Evolutionary conservation across 2,888 invertebrate species (phyloP).

Genomic region (Oscheius sp.): DNA sequence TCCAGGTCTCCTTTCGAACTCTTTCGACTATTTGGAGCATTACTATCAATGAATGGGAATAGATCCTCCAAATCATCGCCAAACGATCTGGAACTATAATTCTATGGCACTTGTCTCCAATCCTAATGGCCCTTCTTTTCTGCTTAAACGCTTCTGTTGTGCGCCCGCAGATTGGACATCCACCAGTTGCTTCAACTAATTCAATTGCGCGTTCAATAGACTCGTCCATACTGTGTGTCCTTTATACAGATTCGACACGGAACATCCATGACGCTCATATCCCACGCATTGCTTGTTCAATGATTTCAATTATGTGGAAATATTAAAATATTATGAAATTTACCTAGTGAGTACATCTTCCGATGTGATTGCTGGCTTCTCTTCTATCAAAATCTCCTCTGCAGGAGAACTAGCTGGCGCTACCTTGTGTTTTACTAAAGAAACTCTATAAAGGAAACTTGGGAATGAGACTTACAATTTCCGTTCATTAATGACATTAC

Average conservation of each 20-base stretch:
- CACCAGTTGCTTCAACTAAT: conserved; percentile 31
- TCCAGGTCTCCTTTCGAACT: conserved; percentile 43
- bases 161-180: conserved; percentile 22
- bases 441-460: too few relatives aligned
- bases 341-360: conserved; percentile 17
- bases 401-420: not conserved
- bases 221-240: conserved; percentile 24
- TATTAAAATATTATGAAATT: not conserved
- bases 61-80: conserved; percentile 64
- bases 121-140: not conserved
- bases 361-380: not conserved
- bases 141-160: conserved; percentile 6
- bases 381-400: conserved; percentile 1
- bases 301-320: not conserved
- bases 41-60: conserved; percentile 66
- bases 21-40: conserved; percentile 34
- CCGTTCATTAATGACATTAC: conserved; percentile 33
- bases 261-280: conserved; percentile 5
- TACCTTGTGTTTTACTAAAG: not conserved
- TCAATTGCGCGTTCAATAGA: conserved; percentile 29
- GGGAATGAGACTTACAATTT: conserved; percentile 18
- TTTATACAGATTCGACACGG: conserved; percentile 23
- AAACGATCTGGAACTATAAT: conserved; percentile 54
- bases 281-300: not conserved
- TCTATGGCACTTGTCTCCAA: not conserved